Evolutionary conservation across 2,113 vertebrate genomes (phyloP).

Genomic region (Nothocercus nigrocapillus): DNA sequence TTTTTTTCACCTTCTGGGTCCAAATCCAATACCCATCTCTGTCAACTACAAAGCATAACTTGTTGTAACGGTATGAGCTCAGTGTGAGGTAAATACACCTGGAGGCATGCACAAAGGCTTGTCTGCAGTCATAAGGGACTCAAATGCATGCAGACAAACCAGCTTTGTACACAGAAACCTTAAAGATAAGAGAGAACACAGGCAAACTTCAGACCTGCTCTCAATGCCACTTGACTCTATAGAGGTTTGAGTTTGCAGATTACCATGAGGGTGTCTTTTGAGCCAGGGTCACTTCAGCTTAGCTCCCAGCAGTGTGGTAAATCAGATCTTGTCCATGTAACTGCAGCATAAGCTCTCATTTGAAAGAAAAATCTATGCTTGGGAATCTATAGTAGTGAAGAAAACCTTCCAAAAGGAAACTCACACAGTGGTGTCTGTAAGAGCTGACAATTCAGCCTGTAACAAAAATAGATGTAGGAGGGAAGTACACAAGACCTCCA

Average conservation of each 20-base stretch:
- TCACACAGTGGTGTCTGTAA: rapidly evolving
- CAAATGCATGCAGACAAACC: not conserved
- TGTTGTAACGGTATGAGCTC: not conserved
- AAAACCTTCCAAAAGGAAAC: not conserved
- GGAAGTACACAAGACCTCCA: not conserved
- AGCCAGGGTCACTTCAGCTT: not conserved
- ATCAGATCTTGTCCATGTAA: not conserved
- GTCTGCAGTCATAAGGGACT: not conserved
- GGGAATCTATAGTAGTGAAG: not conserved
- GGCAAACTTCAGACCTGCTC: not conserved
- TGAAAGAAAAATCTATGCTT: constrained; percentile 32
- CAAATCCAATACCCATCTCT: not conserved
- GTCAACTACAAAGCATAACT: constrained; percentile 6
- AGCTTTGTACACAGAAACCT: not conserved
- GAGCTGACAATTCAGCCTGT: not conserved
- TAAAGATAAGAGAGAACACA: not conserved
- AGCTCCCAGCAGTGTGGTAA: constrained; percentile 3
- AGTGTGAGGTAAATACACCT: not conserved
- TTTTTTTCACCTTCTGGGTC: not conserved
- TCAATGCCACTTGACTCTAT: not conserved
- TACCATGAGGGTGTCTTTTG: not conserved
- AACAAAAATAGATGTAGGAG: not conserved
- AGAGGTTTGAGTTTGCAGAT: constrained; percentile 21
- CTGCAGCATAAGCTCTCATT: not conserved
- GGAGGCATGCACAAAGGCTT: constrained; percentile 7